A percentile compares a stretch with the other conserved stretches of the same genome.
Evolutionary conservation across 2,797 vertebrate species (phyloP).

Genomic region (Acropternis orthonyx): DNA sequence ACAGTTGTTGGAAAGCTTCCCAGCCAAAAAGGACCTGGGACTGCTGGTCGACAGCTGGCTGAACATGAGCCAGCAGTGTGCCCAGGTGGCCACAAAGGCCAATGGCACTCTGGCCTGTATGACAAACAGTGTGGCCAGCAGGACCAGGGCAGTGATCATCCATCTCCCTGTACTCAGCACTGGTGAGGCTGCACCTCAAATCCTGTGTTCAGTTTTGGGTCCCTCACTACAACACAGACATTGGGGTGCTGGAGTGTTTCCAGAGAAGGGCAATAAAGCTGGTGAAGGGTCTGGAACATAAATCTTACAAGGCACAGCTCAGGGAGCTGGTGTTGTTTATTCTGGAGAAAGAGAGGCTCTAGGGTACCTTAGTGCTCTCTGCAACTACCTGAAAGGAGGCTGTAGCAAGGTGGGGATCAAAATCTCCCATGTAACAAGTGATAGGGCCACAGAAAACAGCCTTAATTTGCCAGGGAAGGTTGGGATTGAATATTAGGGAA

Average conservation of each 20-base stretch:
- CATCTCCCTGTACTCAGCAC: rapidly evolving
- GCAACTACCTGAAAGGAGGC: neutral
- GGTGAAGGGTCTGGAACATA: neutral
- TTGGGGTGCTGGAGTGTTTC: neutral
- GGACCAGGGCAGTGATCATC: rapidly evolving
- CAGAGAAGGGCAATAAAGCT: neutral
- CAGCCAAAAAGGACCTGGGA: neutral
- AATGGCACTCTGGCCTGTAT: neutral
- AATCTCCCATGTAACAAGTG: neutral
- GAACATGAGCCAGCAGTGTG: neutral
- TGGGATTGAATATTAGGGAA: neutral
- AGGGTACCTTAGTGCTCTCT: neutral
- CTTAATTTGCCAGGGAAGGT: neutral
- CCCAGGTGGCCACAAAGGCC: neutral
- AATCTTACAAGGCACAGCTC: neutral
- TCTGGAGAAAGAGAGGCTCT: neutral
- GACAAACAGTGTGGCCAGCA: neutral
- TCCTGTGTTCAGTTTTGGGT: neutral
- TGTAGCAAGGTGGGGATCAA: neutral
- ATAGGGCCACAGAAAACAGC: neutral
- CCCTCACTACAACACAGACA: neutral
- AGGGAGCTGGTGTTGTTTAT: neutral
- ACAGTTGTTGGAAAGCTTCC: neutral
- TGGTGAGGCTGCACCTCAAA: rapidly evolving
- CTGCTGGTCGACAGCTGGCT: rapidly evolving